Base-by-base conservation (phyloP, 1,140 invertebrate genomes). In the Berghia stephanieae region DNA sequence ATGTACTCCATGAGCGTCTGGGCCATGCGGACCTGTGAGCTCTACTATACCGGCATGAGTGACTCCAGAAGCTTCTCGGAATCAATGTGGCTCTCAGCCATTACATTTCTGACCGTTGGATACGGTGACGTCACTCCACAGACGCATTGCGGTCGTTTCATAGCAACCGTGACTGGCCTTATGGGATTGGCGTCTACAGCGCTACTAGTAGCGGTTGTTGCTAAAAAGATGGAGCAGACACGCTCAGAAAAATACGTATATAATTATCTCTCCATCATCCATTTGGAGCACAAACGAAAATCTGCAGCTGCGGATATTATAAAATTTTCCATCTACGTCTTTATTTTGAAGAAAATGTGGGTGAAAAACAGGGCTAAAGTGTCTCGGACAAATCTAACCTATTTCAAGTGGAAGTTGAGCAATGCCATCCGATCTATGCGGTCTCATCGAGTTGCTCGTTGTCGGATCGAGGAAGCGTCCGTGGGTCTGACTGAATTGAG, bases 211-310 rank as follows among this genome's bases (percentile, higher is more conserved):
- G 89, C 88, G 10, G 89, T 90, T 8, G 76, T 89, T 21, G 88
- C 88, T 6, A 77, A 85, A 43, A 89, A 89, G 78, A 75, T 90
- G n/a, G 88, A 90, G 80, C 82, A 89, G 10, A 85, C 85, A 0
- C 75, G 89, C 31, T 80, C 88, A 8, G 88, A 90, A 79, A 89
- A 86, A 70, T 89, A 88, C 78, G 88, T 90, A 8, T 88, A 88
- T 78, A 87, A 88, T 71, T 90, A 89, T 79, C 86, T 90, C 3
- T 84, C 88, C 10, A 85, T 88, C 68, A 85, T 87, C 21, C 84
- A 88, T 42, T 77, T 90, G 18, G 85, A 87, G 52, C 87, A 88
- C 57, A 75, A 79, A 34, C 78, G 84, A 18, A 89, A 89, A 81
- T 67, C 86, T 68, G 85, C 86, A n/a, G 88, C 88, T 3, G 88